Conservation (phyloP, 2,113 vertebrate genomes). For the Noturus placidus region DNA sequence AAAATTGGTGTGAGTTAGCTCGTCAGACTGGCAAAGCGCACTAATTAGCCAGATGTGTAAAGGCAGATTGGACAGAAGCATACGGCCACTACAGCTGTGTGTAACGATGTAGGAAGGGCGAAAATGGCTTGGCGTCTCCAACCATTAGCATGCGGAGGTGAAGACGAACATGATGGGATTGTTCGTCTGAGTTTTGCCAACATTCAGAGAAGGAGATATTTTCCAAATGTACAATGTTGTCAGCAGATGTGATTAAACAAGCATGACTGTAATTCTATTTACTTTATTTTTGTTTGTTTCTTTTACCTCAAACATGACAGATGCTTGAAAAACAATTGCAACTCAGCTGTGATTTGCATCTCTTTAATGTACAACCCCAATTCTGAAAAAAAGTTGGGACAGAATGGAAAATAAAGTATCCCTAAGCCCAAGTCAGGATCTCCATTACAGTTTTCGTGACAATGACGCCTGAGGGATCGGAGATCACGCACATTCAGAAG, state of each 20-base stretch:
- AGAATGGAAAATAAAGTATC: too few species aligned
- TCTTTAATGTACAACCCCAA: neutral
- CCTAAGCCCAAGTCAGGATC: too few species aligned
- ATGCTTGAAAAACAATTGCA: neutral
- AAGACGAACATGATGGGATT: neutral
- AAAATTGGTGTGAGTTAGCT: conserved; percentile 3
- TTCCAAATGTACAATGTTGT: neutral
- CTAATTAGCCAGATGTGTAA: conserved; percentile 41
- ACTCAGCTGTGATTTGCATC: neutral
- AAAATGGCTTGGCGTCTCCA: conserved; percentile 14
- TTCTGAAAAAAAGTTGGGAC: too few species aligned
- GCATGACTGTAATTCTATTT: neutral
- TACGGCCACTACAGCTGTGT: conserved; percentile 40
- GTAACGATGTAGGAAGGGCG: conserved; percentile 15
- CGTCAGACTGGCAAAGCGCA: conserved; percentile 34
- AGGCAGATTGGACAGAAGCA: conserved; percentile 36
- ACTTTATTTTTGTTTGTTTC: neutral
- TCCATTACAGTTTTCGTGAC: too few species aligned
- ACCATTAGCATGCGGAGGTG: neutral
- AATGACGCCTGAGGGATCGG: too few species aligned
- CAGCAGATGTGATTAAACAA: neutral
- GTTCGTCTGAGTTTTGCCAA: neutral
- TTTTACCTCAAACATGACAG: neutral
- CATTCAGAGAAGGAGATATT: neutral
- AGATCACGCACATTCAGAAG: too few species aligned